phyloP scores from a whole-genome alignment of 2,113 vertebrate genomes.

The Chloropsis cyanopogon region DNA sequence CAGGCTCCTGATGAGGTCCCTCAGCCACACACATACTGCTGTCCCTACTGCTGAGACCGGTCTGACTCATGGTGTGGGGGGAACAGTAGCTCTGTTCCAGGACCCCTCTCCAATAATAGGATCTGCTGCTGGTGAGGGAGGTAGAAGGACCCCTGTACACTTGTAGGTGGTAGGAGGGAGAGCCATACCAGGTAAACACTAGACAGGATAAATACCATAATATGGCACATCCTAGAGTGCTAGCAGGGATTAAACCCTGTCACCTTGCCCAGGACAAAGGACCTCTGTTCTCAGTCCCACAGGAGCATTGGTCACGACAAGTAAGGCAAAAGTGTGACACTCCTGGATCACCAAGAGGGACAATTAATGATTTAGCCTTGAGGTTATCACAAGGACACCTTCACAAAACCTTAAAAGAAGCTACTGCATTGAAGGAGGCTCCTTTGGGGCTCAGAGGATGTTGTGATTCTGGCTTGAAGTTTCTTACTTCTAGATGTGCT shows the following conservation, averaged over 20 bases:
- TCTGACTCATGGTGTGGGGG: background rate
- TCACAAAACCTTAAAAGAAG: background rate
- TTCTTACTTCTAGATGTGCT: background rate
- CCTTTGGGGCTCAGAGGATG: background rate
- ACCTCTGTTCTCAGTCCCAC: background rate
- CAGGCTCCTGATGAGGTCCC: background rate
- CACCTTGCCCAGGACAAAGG: background rate
- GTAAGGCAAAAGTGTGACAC: background rate
- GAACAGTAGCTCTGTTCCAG: background rate
- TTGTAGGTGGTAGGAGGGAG: background rate
- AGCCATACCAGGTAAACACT: background rate
- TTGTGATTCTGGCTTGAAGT: background rate
- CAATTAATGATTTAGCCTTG: background rate
- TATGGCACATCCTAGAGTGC: background rate
- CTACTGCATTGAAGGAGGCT: background rate
- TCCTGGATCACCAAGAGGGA: background rate
- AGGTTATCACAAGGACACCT: background rate
- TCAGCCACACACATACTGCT: background rate
- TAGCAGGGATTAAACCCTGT: background rate
- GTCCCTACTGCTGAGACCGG: background rate
- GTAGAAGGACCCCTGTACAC: accelerated
- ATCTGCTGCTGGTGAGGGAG: background rate
- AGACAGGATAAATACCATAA: background rate
- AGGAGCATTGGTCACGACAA: background rate
- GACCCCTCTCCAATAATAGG: background rate